Percentiles rank a stretch among this genome's conserved stretches.
These are phyloP conservation scores for Scaptomyza parva DNA, from an alignment of 2,888 invertebrate genomes.

Conservation along the genomic window DNA sequence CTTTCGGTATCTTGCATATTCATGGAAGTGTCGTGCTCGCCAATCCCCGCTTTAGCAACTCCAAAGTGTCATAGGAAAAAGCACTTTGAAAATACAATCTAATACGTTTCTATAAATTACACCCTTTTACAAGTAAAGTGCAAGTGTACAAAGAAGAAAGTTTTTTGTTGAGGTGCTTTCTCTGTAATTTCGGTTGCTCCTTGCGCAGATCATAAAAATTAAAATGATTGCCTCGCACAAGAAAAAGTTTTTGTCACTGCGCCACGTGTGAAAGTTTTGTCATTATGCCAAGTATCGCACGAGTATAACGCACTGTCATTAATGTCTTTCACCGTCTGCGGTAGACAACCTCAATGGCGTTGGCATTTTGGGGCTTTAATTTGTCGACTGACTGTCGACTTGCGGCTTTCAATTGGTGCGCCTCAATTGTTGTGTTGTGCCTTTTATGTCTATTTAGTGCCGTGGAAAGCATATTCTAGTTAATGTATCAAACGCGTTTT, in stretches of 20 bases:
- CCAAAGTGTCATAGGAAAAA: not conserved
- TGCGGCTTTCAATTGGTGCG: conserved; percentile 25
- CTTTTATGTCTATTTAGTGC: conserved; percentile 32
- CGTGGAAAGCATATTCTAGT: conserved; percentile 52
- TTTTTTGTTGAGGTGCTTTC: not conserved
- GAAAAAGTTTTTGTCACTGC: conserved; percentile 51
- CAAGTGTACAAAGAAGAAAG: not conserved
- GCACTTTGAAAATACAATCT: not conserved
- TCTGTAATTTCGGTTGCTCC: conserved; percentile 22
- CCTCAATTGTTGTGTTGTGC: conserved; percentile 45
- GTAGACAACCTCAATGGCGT: conserved; percentile 13
- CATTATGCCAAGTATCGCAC: conserved; percentile 68
- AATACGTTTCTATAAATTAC: not conserved
- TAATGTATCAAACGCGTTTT: conserved; percentile 43
- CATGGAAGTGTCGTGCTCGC: not conserved
- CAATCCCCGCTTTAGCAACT: not conserved
- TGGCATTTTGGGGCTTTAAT: conserved; percentile 16
- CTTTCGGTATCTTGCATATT: not conserved
- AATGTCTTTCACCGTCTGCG: conserved; percentile 49
- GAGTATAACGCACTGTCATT: conserved; percentile 58
- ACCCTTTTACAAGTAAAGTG: not conserved
- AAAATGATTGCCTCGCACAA: conserved; percentile 70
- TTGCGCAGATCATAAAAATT: conserved; percentile 74
- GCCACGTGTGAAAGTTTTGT: conserved; percentile 69
- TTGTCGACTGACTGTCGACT: conserved; percentile 8